Percentiles rank a stretch among this genome's conserved stretches.
Conservation (phyloP, 2,113 vertebrate genomes). For the Anseranas semipalmata region DNA sequence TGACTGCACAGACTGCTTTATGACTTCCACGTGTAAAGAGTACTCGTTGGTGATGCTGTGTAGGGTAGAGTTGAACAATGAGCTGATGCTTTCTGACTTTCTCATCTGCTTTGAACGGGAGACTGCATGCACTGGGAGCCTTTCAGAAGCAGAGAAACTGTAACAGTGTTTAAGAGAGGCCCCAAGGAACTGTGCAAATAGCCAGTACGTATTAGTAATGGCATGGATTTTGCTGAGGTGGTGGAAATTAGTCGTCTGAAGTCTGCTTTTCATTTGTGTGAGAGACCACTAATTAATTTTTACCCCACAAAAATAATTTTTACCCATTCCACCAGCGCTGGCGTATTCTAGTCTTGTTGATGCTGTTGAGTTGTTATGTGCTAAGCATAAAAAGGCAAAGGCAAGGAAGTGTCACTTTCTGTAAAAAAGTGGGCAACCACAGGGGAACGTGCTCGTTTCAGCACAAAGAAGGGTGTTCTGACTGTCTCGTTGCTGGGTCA, state of each 20-base stretch:
- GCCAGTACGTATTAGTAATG: not conserved
- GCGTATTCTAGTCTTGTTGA: not conserved
- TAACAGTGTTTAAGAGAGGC: not conserved
- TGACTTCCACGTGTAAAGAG: not conserved
- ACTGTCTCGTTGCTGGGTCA: not conserved
- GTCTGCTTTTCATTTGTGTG: not conserved
- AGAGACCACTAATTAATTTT: not conserved
- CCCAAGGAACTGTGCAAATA: not conserved
- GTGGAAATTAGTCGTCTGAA: not conserved
- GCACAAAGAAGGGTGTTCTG: not conserved
- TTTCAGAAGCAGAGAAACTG: not conserved
- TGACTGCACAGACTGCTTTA: not conserved
- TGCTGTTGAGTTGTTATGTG: not conserved
- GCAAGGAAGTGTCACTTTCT: not conserved
- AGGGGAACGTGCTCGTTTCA: not conserved
- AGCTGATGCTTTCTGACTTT: not conserved
- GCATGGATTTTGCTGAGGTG: not conserved
- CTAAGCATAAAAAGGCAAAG: not conserved
- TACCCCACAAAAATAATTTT: too few species aligned
- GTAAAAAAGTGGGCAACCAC: not conserved
- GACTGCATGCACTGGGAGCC: rapidly evolving
- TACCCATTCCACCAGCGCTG: not conserved
- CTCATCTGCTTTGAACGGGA: not conserved
- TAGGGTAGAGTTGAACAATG: not conserved
- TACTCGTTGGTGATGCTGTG: not conserved